phyloP scores from a whole-genome alignment of 2,113 vertebrate species.

The Aspiorhynchus laticeps region DNA sequence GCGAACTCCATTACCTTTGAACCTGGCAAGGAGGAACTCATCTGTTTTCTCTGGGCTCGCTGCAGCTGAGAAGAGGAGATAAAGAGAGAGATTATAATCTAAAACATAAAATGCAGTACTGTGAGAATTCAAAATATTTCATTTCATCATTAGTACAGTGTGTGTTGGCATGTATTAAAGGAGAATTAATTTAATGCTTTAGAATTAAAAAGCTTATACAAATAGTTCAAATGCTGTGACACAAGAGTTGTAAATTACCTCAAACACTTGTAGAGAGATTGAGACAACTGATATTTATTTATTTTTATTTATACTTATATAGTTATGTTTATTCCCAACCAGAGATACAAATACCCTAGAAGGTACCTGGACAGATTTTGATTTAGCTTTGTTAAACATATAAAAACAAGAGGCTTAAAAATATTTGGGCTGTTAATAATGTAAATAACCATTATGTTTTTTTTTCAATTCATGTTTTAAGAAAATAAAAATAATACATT shows the following conservation, averaged over 20 bases:
- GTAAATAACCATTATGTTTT: not conserved
- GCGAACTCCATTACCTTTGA: slow-evolving; percentile 75
- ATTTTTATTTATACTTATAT: not conserved
- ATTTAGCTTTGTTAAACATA: too few relatives aligned
- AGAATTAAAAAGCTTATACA: not conserved
- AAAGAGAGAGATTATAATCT: not conserved
- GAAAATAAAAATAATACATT: not conserved
- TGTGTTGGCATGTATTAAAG: not conserved
- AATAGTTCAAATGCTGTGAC: not conserved
- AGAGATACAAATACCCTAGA: not conserved
- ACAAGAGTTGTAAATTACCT: not conserved
- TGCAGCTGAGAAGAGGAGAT: slow-evolving; percentile 27
- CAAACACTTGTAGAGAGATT: not conserved
- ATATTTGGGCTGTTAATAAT: not conserved
- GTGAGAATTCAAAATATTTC: not conserved
- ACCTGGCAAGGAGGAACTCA: slow-evolving; percentile 62
- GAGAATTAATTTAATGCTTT: not conserved
- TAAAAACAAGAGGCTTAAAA: not conserved
- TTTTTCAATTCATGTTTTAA: not conserved
- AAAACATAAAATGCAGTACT: not conserved
- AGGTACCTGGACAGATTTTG: too few relatives aligned
- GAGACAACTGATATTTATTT: not conserved
- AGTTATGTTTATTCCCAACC: not conserved
- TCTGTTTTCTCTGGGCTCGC: slow-evolving; percentile 59
- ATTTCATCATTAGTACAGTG: not conserved